A percentile compares a stretch with the other conserved stretches of the same genome.
These are phyloP conservation scores for Poeciliopsis presidionis DNA, from an alignment of 2,797 vertebrate species.

Conservation along the genomic window DNA sequence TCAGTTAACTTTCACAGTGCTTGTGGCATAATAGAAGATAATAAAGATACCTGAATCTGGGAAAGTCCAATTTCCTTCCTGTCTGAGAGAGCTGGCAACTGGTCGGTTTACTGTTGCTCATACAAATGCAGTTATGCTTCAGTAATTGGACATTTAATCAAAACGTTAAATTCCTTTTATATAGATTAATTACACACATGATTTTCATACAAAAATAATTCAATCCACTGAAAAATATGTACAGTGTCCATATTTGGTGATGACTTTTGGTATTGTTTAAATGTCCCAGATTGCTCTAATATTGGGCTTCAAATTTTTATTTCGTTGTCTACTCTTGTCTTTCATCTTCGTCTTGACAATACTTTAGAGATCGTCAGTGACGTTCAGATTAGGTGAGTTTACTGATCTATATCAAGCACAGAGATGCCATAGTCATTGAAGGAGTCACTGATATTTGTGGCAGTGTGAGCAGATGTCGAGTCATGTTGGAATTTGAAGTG, in stretches of 20 bases:
- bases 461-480: neutral
- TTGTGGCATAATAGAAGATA: constrained; percentile 67
- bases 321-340: neutral
- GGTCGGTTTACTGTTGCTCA: constrained; percentile 17
- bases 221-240: neutral
- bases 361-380: neutral
- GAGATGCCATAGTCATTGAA: neutral
- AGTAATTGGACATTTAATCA: neutral
- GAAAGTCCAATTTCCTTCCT: constrained; percentile 57
- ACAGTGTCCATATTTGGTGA: neutral
- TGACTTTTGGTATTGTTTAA: neutral
- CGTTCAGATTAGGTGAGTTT: neutral
- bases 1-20: constrained; percentile 30
- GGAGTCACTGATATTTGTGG: neutral
- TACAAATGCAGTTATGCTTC: neutral
- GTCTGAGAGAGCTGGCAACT: constrained; percentile 35
- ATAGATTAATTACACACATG: neutral
- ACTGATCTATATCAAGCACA: neutral
- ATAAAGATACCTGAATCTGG: constrained; percentile 58
- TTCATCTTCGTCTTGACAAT: neutral
- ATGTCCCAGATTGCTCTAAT: neutral
- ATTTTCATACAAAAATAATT: neutral
- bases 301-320: neutral
- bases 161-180: neutral
- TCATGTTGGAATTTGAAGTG: neutral